These are phyloP conservation scores for Euura saliciscinereae DNA, from an alignment of 1,140 invertebrate species.

Conservation along the genomic window DNA sequence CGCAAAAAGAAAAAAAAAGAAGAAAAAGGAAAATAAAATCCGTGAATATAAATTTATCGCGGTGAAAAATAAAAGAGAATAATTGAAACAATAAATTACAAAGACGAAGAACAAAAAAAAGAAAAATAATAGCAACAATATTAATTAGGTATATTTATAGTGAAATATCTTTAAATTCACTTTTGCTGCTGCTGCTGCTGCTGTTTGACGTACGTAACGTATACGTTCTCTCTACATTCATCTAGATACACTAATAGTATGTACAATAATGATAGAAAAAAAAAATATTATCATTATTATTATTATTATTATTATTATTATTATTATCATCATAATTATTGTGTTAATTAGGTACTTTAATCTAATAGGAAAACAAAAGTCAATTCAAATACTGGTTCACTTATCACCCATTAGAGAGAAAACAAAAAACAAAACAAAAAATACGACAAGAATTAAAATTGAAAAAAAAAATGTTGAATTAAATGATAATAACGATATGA, in stretches of 20 bases:
- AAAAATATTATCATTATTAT: background rate
- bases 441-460: too few species aligned
- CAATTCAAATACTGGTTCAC: conserved; percentile 35
- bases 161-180: background rate
- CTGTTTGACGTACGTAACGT: too few species aligned
- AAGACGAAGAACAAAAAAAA: background rate
- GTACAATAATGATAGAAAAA: background rate
- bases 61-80: background rate
- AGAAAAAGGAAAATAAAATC: background rate
- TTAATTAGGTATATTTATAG: background rate
- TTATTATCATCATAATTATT: background rate
- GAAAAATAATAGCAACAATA: background rate
- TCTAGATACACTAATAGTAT: background rate
- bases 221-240: too few species aligned
- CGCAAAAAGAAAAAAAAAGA: background rate
- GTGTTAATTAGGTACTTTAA: conserved; percentile 15
- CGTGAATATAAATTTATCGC: too few species aligned
- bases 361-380: conserved; percentile 35
- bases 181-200: too few species aligned
- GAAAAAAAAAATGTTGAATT: too few species aligned
- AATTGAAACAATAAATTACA: background rate
- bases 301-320: background rate
- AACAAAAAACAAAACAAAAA: too few species aligned
- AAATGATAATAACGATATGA: conserved; percentile 10
- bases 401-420: conserved; percentile 23